Conservation (phyloP, 2,113 vertebrate species). For the Piaya cayana region DNA sequence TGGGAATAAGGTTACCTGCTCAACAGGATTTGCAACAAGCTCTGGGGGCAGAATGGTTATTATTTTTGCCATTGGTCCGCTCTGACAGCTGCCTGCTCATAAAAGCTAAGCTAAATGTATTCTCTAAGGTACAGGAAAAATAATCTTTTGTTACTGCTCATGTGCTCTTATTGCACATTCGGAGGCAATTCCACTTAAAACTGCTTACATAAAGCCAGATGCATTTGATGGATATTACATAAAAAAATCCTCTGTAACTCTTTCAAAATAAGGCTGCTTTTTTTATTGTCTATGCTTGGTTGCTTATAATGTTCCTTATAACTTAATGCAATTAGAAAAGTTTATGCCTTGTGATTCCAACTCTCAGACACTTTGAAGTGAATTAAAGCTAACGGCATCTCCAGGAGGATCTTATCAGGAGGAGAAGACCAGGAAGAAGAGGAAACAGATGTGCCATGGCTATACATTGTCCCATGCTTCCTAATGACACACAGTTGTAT, state of each 20-base stretch:
- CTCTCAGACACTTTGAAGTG: background rate
- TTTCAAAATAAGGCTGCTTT: background rate
- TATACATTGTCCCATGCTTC: background rate
- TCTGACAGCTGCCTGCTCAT: background rate
- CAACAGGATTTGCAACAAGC: background rate
- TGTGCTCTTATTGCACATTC: constrained; percentile 1
- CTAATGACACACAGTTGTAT: background rate
- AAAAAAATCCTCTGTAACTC: background rate
- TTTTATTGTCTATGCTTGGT: background rate
- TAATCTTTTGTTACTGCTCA: constrained; percentile 20
- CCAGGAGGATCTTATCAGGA: background rate
- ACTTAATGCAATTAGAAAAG: background rate
- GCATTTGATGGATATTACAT: background rate
- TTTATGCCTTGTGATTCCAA: background rate
- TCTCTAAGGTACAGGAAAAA: background rate
- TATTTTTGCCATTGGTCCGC: background rate
- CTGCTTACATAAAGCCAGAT: constrained; percentile 4
- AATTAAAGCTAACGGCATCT: background rate
- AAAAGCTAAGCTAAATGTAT: background rate
- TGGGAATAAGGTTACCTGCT: background rate
- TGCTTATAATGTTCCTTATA: background rate
- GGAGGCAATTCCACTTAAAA: constrained; percentile 18
- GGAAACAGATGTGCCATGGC: background rate
- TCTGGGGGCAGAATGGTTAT: background rate
- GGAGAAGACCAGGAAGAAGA: background rate